A percentile compares a stretch with the other conserved stretches of the same genome.
Conservation (phyloP, 2,113 vertebrate genomes). For the Amphiprion ocellaris region DNA sequence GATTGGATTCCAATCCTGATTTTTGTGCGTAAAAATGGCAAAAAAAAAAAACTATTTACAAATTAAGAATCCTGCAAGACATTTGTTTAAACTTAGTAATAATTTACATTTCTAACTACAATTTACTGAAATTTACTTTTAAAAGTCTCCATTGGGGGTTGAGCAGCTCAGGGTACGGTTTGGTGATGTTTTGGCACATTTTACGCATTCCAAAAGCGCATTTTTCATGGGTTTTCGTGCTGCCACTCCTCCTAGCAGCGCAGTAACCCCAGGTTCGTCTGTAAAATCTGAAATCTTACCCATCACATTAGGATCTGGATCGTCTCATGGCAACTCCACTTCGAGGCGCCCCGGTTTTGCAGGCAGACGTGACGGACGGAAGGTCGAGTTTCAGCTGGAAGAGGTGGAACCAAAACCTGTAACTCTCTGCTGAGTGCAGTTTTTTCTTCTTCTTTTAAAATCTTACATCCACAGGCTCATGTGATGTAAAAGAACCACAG, state of each 20-base stretch:
- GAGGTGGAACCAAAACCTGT: constrained; percentile 17
- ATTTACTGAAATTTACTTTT: too few species aligned
- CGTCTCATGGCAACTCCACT: constrained; percentile 47
- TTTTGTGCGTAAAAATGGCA: background rate
- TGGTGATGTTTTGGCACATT: background rate
- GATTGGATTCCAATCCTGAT: background rate
- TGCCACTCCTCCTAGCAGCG: background rate
- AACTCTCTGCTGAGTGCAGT: background rate
- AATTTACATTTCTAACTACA: too few species aligned
- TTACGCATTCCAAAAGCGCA: background rate
- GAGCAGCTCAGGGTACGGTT: too few species aligned
- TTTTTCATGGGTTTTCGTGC: background rate
- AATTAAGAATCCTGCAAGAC: too few species aligned
- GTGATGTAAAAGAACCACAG: background rate
- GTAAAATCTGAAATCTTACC: constrained; percentile 49
- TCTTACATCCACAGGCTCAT: constrained; percentile 20
- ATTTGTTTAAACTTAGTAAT: too few species aligned
- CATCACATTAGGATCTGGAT: constrained; percentile 53
- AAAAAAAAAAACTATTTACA: too few species aligned
- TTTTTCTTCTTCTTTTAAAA: constrained; percentile 7
- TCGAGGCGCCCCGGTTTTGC: constrained; percentile 31
- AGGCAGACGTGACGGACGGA: background rate
- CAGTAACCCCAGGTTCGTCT: background rate
- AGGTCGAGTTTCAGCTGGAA: constrained; percentile 27
- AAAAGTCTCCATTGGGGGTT: too few species aligned